Evolutionary conservation across 2,797 vertebrate genomes (phyloP).

Genomic region (Urophycis tenuis): DNA sequence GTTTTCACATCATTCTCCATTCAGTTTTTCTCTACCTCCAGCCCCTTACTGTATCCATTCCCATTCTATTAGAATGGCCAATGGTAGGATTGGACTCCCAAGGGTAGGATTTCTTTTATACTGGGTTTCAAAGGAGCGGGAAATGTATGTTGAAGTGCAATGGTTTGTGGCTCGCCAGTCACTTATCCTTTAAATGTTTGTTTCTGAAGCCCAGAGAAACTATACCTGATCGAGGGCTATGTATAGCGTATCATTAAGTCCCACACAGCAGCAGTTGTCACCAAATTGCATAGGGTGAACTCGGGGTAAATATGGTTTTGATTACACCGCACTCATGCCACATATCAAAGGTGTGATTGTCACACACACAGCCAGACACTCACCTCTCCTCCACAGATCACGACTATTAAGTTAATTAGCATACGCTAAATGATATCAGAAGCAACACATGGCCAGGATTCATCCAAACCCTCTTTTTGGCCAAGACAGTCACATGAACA

Average conservation of each 20-base stretch:
- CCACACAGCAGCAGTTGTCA: neutral
- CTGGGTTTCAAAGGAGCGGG: neutral
- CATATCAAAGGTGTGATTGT: slow-evolving; percentile 8
- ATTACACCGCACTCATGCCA: neutral
- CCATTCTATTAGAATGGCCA: too few relatives aligned
- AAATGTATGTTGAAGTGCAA: neutral
- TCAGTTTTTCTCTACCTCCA: too few relatives aligned
- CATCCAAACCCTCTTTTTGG: slow-evolving; percentile 32
- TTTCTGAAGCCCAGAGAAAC: neutral
- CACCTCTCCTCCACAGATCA: slow-evolving; percentile 35
- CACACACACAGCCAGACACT: slow-evolving; percentile 19
- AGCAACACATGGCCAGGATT: slow-evolving; percentile 45
- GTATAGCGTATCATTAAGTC: neutral
- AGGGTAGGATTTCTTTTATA: neutral
- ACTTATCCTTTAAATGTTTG: neutral
- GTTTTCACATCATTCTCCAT: too few relatives aligned
- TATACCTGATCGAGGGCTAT: neutral
- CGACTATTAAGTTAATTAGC: slow-evolving; percentile 48
- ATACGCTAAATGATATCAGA: slow-evolving; percentile 48
- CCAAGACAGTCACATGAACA: slow-evolving; percentile 34
- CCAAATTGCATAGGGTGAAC: neutral
- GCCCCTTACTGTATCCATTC: too few relatives aligned
- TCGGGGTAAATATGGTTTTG: slow-evolving; percentile 1
- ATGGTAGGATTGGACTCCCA: neutral
- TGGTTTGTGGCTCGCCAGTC: neutral